Conservation (phyloP, 2,797 vertebrate genomes). For the Sebastes ruberrimus region DNA sequence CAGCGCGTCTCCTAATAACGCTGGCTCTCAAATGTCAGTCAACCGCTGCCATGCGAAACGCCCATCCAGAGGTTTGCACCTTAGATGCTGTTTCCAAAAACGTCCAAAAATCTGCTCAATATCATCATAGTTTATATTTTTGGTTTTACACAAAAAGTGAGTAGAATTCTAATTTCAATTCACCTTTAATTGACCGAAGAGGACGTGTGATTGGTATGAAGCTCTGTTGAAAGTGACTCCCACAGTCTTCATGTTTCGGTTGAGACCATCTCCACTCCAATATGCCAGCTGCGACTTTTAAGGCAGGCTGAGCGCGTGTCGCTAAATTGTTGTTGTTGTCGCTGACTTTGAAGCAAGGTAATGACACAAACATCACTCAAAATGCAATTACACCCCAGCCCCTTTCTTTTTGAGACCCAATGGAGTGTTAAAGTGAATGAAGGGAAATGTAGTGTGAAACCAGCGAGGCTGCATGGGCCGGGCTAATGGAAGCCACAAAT, state of each 20-base stretch:
- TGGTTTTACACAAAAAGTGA: background rate
- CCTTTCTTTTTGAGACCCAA: constrained; percentile 82
- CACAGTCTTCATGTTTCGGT: constrained; percentile 18
- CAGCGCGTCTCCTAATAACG: too few relatives aligned
- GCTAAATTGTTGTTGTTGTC: constrained; percentile 68
- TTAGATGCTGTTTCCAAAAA: background rate
- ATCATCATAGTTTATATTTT: background rate
- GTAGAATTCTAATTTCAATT: background rate
- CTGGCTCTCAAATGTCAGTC: too few relatives aligned
- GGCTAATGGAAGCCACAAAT: constrained; percentile 84
- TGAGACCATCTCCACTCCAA: constrained; percentile 18
- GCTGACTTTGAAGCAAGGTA: constrained; percentile 83
- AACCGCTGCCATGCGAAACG: rapidly evolving
- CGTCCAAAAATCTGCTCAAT: background rate
- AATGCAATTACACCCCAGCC: constrained; percentile 86
- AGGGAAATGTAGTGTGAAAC: constrained; percentile 86
- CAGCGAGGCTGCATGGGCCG: constrained; percentile 75
- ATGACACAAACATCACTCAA: constrained; percentile 88
- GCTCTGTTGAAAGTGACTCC: constrained; percentile 25
- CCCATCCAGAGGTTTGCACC: background rate
- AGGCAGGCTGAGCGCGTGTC: constrained; percentile 41
- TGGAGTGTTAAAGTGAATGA: constrained; percentile 85
- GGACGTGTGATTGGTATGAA: constrained; percentile 6
- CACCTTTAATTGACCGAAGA: background rate
- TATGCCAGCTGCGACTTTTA: constrained; percentile 54